Conservation (phyloP, 2,113 vertebrate species). For the Forbesichthys papilliferus region DNA sequence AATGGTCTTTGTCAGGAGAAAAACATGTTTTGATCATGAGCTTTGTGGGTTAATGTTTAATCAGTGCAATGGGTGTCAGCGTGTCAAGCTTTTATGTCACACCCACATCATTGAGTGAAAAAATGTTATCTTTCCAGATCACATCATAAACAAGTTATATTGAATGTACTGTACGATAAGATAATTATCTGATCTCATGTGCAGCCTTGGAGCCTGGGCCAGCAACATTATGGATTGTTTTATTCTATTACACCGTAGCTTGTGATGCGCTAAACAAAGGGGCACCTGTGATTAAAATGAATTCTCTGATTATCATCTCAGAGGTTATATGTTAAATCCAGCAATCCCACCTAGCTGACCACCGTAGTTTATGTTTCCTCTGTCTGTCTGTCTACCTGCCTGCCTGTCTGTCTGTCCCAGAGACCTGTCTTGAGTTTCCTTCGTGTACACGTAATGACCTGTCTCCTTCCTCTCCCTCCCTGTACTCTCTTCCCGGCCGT, state of each 20-base stretch:
- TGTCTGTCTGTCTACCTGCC: constrained; percentile 34
- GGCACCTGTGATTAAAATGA: not conserved
- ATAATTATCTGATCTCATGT: not conserved
- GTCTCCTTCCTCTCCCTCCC: constrained; percentile 9
- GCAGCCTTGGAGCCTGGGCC: not conserved
- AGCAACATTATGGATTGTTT: not conserved
- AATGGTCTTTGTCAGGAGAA: constrained; percentile 49
- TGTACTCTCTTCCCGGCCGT: constrained; percentile 5
- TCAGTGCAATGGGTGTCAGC: constrained; percentile 14
- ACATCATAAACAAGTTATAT: not conserved
- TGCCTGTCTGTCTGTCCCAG: not conserved
- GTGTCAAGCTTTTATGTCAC: not conserved
- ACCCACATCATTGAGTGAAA: too few species aligned
- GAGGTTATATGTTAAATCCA: constrained; percentile 28
- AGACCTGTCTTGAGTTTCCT: constrained; percentile 52
- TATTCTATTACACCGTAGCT: too few species aligned
- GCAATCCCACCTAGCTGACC: constrained; percentile 6
- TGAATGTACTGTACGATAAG: not conserved
- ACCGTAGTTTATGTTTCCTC: constrained; percentile 55
- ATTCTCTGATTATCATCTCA: constrained; percentile 14
- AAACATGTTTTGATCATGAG: constrained; percentile 67
- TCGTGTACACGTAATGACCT: constrained; percentile 54
- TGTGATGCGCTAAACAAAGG: constrained; percentile 5
- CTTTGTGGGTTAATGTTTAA: not conserved
- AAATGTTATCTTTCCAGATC: not conserved